Evolutionary conservation across 2,888 invertebrate species (phyloP).

Genomic region (Habroteleia sp.): DNA sequence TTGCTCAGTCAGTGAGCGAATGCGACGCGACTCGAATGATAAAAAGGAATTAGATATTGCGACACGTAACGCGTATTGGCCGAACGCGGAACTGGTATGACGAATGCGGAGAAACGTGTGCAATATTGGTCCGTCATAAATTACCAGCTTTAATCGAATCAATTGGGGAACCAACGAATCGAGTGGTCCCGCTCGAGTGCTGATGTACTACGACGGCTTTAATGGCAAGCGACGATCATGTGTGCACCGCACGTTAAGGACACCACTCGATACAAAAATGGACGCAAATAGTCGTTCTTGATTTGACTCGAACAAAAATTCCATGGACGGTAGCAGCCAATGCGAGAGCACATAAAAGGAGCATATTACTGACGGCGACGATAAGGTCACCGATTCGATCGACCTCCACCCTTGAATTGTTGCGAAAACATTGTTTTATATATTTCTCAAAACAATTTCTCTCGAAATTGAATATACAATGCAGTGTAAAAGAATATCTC

Average conservation of each 20-base stretch:
- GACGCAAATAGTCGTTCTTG: constrained; percentile 49
- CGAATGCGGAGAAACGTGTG: constrained; percentile 45
- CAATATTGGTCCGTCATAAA: constrained; percentile 56
- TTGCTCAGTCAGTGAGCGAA: constrained; percentile 27
- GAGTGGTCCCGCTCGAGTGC: constrained; percentile 25
- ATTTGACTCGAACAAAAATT: constrained; percentile 47
- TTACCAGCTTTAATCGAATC: constrained; percentile 52
- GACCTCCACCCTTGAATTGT: background rate
- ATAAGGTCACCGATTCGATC: constrained; percentile 9
- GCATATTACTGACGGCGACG: constrained; percentile 20
- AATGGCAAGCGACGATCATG: constrained; percentile 29
- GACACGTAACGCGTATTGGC: constrained; percentile 40
- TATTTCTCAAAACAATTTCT: no score
- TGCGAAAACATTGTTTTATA: no score
- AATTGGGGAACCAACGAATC: constrained; percentile 41
- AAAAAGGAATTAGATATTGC: constrained; percentile 52
- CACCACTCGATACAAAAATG: constrained; percentile 52
- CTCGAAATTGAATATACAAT: no score
- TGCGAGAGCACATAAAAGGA: constrained; percentile 31
- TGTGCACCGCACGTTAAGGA: constrained; percentile 46
- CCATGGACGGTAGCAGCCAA: constrained; percentile 27
- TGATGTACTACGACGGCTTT: constrained; percentile 34
- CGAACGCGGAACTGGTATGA: constrained; percentile 52
- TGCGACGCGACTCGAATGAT: constrained; percentile 45
- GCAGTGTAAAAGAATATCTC: no score